phyloP scores from a whole-genome alignment of 1,140 invertebrate genomes.

The Caerostris darwini region DNA sequence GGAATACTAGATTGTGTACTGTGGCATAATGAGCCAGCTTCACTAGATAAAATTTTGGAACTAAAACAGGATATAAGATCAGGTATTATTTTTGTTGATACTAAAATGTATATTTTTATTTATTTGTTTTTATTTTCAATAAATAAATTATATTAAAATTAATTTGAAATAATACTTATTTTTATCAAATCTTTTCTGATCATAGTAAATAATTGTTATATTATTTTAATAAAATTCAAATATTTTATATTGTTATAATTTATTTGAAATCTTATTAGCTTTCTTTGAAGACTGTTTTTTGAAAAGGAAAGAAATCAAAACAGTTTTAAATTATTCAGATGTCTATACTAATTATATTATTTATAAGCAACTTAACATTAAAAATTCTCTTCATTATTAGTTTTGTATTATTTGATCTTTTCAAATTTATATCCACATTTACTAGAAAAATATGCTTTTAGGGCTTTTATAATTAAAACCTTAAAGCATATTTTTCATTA shows the following conservation, averaged over 20 bases:
- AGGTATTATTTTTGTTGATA: conserved; percentile 8
- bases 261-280: background rate
- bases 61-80: conserved; percentile 34
- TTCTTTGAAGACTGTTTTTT: background rate
- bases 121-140: background rate
- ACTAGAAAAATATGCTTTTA: no score
- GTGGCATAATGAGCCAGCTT: conserved; percentile 32
- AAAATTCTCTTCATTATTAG: no score
- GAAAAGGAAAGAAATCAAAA: no score
- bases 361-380: no score
- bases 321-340: no score
- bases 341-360: no score
- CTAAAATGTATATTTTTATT: background rate
- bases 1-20: conserved; percentile 41
- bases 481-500: no score
- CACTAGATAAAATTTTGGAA: conserved; percentile 10
- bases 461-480: no score
- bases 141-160: background rate
- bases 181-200: background rate
- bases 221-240: background rate
- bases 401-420: no score
- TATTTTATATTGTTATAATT: background rate
- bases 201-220: background rate
- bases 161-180: no score
- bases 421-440: no score